phyloP scores from a whole-genome alignment of 2,113 vertebrate genomes.

The Promerops cafer region DNA sequence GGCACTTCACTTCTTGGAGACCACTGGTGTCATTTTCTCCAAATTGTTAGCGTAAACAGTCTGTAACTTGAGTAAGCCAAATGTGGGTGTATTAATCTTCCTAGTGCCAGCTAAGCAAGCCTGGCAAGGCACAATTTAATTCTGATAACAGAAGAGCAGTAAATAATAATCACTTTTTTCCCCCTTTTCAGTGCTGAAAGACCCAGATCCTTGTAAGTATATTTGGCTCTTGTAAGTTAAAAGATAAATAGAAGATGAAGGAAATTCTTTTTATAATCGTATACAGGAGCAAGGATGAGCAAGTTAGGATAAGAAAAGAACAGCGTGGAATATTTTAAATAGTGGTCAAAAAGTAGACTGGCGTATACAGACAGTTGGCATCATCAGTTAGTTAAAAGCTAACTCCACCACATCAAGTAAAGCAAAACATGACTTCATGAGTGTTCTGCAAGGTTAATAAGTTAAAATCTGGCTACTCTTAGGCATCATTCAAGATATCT shows the following conservation, averaged over 20 bases:
- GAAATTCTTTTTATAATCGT: neutral
- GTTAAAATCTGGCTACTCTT: neutral
- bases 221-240: slow-evolving; percentile 1
- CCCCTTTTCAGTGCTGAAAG: neutral
- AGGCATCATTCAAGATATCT: neutral
- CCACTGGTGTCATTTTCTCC: slow-evolving; percentile 62
- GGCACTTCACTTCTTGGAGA: slow-evolving; percentile 60
- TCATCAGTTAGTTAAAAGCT: neutral
- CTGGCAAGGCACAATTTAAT: slow-evolving; percentile 36
- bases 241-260: neutral
- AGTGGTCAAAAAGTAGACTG: neutral
- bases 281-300: neutral
- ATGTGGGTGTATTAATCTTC: slow-evolving; percentile 57
- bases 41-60: slow-evolving; percentile 64
- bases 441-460: neutral
- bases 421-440: neutral
- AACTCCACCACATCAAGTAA: neutral
- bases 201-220: neutral
- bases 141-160: slow-evolving; percentile 32
- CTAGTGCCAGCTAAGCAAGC: slow-evolving; percentile 58
- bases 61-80: slow-evolving; percentile 60
- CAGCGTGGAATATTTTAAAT: neutral
- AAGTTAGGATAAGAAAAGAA: neutral
- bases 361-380: neutral
- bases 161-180: neutral